These are phyloP conservation scores for Dicyema japonicum DNA, from an alignment of 1,140 invertebrate genomes.

Conservation along the genomic window DNA sequence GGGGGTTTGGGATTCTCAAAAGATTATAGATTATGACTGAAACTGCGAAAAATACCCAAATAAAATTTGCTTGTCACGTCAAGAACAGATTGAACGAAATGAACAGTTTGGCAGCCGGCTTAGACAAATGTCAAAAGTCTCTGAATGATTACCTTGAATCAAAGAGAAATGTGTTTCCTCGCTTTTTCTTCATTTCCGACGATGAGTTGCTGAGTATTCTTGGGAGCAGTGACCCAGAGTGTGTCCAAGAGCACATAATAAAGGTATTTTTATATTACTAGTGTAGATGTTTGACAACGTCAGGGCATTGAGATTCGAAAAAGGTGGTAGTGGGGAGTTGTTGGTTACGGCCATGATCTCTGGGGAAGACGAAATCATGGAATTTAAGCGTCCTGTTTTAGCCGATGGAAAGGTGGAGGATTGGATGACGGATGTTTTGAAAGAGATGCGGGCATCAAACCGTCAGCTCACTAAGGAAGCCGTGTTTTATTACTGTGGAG, in stretches of 20 bases:
- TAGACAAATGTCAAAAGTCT: slow-evolving; percentile 59
- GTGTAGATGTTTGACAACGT: slow-evolving; percentile 55
- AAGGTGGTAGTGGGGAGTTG: slow-evolving; percentile 27
- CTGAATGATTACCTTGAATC: slow-evolving; percentile 52
- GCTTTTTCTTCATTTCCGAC: slow-evolving; percentile 67
- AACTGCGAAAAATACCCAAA: slow-evolving; percentile 35
- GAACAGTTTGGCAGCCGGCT: slow-evolving; percentile 30
- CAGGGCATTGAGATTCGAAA: slow-evolving; percentile 30
- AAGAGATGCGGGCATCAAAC: slow-evolving; percentile 47
- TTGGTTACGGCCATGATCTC: slow-evolving; percentile 44
- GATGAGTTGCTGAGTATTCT: slow-evolving; percentile 55
- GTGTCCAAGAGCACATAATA: slow-evolving; percentile 56
- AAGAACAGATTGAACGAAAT: slow-evolving; percentile 37
- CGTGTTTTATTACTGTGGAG: slow-evolving; percentile 44
- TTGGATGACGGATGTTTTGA: slow-evolving; percentile 50
- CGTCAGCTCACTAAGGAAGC: slow-evolving; percentile 50
- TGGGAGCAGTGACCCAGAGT: slow-evolving; percentile 39
- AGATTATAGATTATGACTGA: slow-evolving; percentile 38
- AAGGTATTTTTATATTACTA: slow-evolving; percentile 34
- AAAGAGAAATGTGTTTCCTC: slow-evolving; percentile 45
- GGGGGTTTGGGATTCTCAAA: slow-evolving; percentile 20
- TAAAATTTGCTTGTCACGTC: slow-evolving; percentile 36
- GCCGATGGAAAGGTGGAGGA: slow-evolving; percentile 40
- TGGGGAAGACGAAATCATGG: slow-evolving; percentile 47
- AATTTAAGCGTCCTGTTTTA: slow-evolving; percentile 29